Conservation (phyloP, 1,140 invertebrate genomes). For the Cyclina sinensis region DNA sequence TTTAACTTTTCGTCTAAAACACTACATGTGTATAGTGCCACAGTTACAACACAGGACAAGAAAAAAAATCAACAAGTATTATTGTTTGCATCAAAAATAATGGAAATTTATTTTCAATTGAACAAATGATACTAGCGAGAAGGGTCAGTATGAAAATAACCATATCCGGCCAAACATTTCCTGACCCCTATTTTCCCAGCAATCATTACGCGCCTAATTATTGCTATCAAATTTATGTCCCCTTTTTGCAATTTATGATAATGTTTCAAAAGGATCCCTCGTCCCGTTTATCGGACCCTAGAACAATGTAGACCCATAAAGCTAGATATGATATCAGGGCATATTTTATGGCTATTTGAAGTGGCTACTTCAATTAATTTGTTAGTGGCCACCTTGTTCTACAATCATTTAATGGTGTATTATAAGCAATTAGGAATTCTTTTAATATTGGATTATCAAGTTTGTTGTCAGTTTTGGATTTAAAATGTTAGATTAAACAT, state of each 20-base stretch:
- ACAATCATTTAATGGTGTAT: conserved; percentile 22
- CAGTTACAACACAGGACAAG: no score
- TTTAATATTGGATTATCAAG: no score
- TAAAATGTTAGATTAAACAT: no score
- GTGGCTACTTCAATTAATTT: conserved; percentile 59
- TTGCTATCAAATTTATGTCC: conserved; percentile 37
- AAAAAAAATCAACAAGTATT: no score
- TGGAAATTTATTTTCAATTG: no score
- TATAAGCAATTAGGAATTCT: conserved; percentile 20
- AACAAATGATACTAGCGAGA: no score
- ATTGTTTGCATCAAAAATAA: no score
- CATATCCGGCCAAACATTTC: background rate
- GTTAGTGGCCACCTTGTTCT: conserved; percentile 48
- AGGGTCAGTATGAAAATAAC: no score
- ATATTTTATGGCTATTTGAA: conserved; percentile 53
- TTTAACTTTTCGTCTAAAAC: no score
- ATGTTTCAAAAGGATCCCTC: conserved; percentile 17
- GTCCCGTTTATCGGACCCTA: background rate
- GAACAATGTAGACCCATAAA: conserved; percentile 57
- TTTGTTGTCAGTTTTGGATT: no score
- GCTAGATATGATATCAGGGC: conserved; percentile 1
- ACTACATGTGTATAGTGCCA: no score
- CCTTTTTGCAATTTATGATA: conserved; percentile 35
- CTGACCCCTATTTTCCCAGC: background rate
- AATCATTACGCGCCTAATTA: conserved; percentile 22